A percentile compares a stretch with the other conserved stretches of the same genome.
These are phyloP conservation scores for Helicoverpa assulta DNA, from an alignment of 2,888 invertebrate species.

Conservation along the genomic window DNA sequence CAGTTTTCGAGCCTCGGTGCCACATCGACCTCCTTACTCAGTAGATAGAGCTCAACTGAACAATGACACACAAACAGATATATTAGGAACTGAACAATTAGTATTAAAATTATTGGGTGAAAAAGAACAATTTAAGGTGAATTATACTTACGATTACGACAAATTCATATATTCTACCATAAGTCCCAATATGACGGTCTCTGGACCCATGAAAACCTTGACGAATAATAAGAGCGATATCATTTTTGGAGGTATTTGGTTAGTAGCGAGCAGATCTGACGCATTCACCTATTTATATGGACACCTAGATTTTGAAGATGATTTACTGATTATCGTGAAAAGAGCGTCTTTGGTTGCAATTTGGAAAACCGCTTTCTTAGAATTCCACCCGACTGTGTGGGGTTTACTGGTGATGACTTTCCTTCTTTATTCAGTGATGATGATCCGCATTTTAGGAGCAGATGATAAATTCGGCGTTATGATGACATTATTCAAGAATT, in stretches of 20 bases:
- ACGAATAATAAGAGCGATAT: slow-evolving; percentile 46
- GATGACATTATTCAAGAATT: slow-evolving; percentile 27
- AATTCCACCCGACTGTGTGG: slow-evolving; percentile 56
- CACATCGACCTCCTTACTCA: slow-evolving; percentile 72
- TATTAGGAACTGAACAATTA: slow-evolving; percentile 40
- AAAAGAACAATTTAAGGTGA: slow-evolving; percentile 36
- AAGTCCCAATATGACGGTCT: slow-evolving; percentile 29
- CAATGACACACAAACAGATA: no score
- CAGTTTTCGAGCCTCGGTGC: slow-evolving; percentile 63
- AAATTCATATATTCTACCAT: slow-evolving; percentile 17
- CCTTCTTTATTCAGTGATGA: slow-evolving; percentile 21
- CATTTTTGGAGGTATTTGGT: slow-evolving; percentile 39
- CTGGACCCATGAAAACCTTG: slow-evolving; percentile 36
- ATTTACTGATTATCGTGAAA: slow-evolving; percentile 46
- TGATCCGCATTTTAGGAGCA: slow-evolving; percentile 27
- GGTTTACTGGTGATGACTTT: slow-evolving; percentile 23
- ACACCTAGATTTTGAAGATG: slow-evolving; percentile 45
- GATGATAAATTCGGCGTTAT: slow-evolving; percentile 38
- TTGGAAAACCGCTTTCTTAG: slow-evolving; percentile 63
- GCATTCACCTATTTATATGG: slow-evolving; percentile 37
- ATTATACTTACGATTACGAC: slow-evolving; percentile 14
- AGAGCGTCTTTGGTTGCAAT: slow-evolving; percentile 26
- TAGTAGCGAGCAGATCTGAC: slow-evolving; percentile 21
- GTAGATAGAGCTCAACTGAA: slow-evolving; percentile 55
- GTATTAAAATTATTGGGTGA: slow-evolving; percentile 36